Evolutionary conservation across 2,797 vertebrate species (phyloP), one percentile per base, ranked within the genome.

Genomic region (Peromyscus attwateri): DNA sequence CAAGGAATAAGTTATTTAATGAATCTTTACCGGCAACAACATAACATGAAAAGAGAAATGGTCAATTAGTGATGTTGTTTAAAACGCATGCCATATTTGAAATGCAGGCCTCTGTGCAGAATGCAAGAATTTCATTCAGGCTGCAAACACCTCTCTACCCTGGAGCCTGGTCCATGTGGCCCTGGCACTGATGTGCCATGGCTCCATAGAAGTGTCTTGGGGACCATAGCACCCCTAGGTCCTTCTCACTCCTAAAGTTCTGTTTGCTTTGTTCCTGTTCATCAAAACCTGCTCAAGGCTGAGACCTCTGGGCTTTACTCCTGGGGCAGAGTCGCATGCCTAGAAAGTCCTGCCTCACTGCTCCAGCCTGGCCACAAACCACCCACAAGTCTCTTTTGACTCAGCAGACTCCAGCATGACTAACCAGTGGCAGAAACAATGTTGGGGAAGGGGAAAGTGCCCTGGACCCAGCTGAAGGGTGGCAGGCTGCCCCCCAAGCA

Each of bases 291-390:
- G 29, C n/a, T 17, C 62, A 34, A 40, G 70, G 43, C 68, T 12
- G 0, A 80, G 92, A 57, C 66, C 88, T 77, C n/a, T 52, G 1
- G 12, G 40, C 68, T 91, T 91, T 7, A 52, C 88, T 97, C 82
- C 17, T 76, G 43, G 93, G 92, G 70, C 85, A 85, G 80, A 87
- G 88, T 34, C 71, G 77, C 34, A 92, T 95, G 96, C 97, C 96
- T 97, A 97, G 97, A 98, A 98, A 98, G 97, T 96, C 96, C 95
- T 95, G 95, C 95, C 91, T 95, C 92, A 68, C 64, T 91, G 87
- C 94, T 97, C 94, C 95, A 87, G 89, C 68, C 95, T 87, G 88
- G 98, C 97, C 98, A 97, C 97, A 98, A 98, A 97, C 97, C 98
- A 97, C 96, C 94, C 83, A 96, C 88, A 76, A 89, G 95, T 83